Evolutionary conservation across 2,888 invertebrate genomes (phyloP).

Genomic region (Drosophila anceps): DNA sequence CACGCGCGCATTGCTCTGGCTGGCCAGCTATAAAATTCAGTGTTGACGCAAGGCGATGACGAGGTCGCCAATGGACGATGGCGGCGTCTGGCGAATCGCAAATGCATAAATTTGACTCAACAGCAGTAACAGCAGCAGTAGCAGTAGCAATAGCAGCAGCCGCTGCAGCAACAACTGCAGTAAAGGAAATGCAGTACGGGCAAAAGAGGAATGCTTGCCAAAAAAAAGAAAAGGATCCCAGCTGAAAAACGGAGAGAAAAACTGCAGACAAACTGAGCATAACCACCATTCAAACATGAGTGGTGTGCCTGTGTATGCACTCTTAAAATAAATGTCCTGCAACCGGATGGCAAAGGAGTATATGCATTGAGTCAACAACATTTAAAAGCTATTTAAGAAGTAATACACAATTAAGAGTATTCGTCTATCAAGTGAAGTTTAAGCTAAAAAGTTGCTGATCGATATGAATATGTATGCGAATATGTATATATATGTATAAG

Average conservation of each 20-base stretch:
- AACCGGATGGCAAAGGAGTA: neutral
- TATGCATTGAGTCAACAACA: neutral
- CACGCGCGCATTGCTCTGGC: conserved; percentile 23
- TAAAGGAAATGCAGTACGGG: conserved; percentile 61
- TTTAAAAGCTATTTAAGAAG: neutral
- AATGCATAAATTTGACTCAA: conserved; percentile 60
- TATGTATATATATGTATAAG: neutral
- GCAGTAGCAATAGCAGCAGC: conserved; percentile 12
- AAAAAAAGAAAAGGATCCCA: conserved; percentile 34
- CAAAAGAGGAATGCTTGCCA: conserved; percentile 50
- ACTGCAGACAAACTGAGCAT: conserved; percentile 40
- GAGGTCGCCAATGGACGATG: conserved; percentile 27
- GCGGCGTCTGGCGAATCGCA: conserved; percentile 33
- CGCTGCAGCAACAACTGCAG: conserved; percentile 45
- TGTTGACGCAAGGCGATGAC: conserved; percentile 62
- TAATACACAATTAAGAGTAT: neutral
- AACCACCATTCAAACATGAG: conserved; percentile 11
- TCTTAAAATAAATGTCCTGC: conserved; percentile 14
- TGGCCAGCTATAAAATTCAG: conserved; percentile 64
- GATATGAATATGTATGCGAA: neutral
- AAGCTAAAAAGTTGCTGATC: neutral
- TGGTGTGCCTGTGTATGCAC: neutral
- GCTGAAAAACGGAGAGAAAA: conserved; percentile 14
- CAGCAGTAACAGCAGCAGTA: conserved; percentile 18
- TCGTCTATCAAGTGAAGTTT: neutral